These are phyloP conservation scores for Glareola pratincola DNA, from an alignment of 2,113 vertebrate genomes.

Conservation along the genomic window DNA sequence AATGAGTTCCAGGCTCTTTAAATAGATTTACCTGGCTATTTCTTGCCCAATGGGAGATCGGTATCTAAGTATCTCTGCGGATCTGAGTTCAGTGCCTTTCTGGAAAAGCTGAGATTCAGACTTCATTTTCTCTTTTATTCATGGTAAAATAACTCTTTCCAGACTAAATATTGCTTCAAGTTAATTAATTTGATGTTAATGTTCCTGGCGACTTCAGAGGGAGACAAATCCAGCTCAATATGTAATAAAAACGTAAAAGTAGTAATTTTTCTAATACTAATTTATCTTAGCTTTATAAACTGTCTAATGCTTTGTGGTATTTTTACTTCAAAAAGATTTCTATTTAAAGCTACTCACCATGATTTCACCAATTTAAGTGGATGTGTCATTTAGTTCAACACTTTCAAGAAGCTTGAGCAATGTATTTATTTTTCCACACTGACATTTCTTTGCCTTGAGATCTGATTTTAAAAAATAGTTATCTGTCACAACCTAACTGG, in stretches of 20 bases:
- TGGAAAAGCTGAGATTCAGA: not conserved
- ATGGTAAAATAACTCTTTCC: not conserved
- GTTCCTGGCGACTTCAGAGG: constrained; percentile 17
- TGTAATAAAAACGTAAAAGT: not conserved
- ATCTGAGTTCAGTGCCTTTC: not conserved
- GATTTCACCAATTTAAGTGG: not conserved
- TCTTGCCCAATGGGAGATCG: not conserved
- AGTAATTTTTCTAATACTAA: constrained; percentile 13
- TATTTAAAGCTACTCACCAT: not conserved
- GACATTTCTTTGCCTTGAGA: constrained; percentile 34
- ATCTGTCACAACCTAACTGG: constrained; percentile 38
- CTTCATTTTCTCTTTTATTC: constrained; percentile 28
- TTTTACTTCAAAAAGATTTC: constrained; percentile 29
- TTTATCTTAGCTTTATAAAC: not conserved
- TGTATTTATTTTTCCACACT: constrained; percentile 14
- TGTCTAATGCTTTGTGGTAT: not conserved
- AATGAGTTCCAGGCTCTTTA: not conserved
- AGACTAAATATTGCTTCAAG: constrained; percentile 6
- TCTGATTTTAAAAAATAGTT: constrained; percentile 26
- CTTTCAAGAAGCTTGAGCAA: constrained; percentile 12
- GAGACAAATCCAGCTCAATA: constrained; percentile 17
- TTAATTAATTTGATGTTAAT: constrained; percentile 42
- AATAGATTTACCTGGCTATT: not conserved
- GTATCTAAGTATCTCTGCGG: not conserved
- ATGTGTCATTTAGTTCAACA: not conserved